These are phyloP conservation scores for Brachymystax lenok DNA, from an alignment of 2,797 vertebrate species.

Conservation along the genomic window DNA sequence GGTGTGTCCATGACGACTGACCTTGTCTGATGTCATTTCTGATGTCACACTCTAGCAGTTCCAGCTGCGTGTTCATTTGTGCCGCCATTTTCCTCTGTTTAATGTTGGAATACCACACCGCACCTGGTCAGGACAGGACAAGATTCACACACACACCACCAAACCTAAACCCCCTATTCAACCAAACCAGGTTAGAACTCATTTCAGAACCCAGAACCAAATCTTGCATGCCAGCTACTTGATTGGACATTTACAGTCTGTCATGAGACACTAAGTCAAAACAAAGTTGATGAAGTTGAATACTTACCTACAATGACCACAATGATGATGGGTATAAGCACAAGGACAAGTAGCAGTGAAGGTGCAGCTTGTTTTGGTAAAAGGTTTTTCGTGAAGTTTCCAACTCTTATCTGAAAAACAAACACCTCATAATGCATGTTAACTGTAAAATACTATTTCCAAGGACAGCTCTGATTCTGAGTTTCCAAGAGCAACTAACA, in stretches of 20 bases:
- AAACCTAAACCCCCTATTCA: not conserved
- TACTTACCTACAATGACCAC: constrained; percentile 70
- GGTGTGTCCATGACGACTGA: constrained; percentile 49
- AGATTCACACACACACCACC: not conserved
- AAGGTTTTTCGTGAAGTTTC: constrained; percentile 53
- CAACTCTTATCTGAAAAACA: constrained; percentile 80
- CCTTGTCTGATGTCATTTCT: constrained; percentile 92
- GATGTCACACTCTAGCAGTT: constrained; percentile 86
- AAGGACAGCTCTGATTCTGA: not conserved
- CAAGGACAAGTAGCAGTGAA: constrained; percentile 66
- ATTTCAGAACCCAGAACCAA: constrained; percentile 55
- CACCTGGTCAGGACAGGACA: constrained; percentile 45
- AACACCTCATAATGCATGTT: constrained; percentile 16
- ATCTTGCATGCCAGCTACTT: constrained; percentile 7
- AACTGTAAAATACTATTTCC: not conserved
- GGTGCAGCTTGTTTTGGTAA: constrained; percentile 19
- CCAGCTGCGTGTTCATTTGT: constrained; percentile 82
- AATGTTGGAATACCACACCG: constrained; percentile 73
- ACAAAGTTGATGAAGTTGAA: not conserved
- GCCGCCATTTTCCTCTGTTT: constrained; percentile 81
- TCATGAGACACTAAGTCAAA: not conserved
- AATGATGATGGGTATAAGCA: constrained; percentile 62
- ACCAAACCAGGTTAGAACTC: not conserved
- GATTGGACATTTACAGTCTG: not conserved
- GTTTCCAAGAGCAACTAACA: not conserved